Percentiles rank a stretch among this genome's conserved stretches.
These are phyloP conservation scores for Dipodomys spectabilis DNA, from an alignment of 2,113 vertebrate genomes.

Conservation along the genomic window DNA sequence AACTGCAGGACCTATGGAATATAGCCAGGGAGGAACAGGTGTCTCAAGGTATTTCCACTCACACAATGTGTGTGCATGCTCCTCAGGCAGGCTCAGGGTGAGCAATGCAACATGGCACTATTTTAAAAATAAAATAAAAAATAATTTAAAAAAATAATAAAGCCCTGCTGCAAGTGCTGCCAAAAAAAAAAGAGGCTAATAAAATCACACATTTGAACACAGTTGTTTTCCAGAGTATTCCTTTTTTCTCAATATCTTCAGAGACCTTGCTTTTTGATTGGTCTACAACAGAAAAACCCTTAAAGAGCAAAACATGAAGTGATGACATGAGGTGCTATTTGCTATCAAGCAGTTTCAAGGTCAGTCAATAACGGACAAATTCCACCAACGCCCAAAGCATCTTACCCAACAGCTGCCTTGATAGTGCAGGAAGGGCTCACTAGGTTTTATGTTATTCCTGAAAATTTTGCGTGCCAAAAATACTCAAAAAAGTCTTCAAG, in stretches of 20 bases:
- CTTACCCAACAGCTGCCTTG: neutral
- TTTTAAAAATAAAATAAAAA: constrained; percentile 4
- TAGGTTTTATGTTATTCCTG: neutral
- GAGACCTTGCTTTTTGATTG: neutral
- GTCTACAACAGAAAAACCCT: neutral
- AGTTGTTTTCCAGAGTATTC: neutral
- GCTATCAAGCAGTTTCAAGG: neutral
- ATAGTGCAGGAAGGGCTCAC: neutral
- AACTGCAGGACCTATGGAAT: neutral
- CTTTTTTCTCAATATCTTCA: constrained; percentile 1
- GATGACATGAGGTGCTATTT: neutral
- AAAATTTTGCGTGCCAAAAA: neutral
- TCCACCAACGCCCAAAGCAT: neutral
- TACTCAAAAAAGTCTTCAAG: neutral
- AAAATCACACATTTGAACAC: neutral
- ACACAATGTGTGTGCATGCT: neutral
- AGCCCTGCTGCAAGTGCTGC: neutral
- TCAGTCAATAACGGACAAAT: constrained; percentile 5
- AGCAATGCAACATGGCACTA: neutral
- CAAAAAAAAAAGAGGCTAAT: neutral
- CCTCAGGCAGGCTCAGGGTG: neutral
- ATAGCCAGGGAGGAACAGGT: neutral
- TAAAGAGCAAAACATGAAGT: neutral
- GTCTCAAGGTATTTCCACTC: neutral
- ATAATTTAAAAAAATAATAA: neutral